phyloP scores from a whole-genome alignment of 2,888 invertebrate species.

The Ariolimax columbianus region DNA sequence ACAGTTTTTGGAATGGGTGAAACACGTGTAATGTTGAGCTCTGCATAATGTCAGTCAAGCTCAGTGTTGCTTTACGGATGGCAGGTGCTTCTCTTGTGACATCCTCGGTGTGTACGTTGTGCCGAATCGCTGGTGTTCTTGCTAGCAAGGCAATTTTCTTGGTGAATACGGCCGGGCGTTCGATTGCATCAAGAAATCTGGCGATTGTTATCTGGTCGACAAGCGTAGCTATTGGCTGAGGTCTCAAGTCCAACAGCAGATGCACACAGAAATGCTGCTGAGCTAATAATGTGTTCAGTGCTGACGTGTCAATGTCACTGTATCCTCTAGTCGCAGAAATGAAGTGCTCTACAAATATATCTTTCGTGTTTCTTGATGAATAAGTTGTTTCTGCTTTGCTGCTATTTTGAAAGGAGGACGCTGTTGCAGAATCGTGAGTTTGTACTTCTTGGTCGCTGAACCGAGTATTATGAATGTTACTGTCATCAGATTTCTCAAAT shows the following conservation, averaged over 20 bases:
- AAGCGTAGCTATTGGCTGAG: neutral
- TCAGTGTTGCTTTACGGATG: neutral
- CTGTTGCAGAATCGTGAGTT: neutral
- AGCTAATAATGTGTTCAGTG: neutral
- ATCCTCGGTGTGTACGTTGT: slow-evolving; percentile 19
- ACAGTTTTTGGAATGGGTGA: no score
- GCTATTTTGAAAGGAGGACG: no score
- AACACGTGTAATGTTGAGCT: neutral
- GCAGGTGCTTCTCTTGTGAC: slow-evolving; percentile 5
- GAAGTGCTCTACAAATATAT: neutral
- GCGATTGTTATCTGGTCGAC: neutral
- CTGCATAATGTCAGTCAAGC: neutral
- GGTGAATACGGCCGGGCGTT: slow-evolving; percentile 36
- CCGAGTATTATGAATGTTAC: no score
- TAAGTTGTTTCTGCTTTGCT: neutral
- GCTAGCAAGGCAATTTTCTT: slow-evolving; percentile 37
- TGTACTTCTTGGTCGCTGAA: neutral
- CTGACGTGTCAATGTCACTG: neutral
- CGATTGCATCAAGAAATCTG: neutral
- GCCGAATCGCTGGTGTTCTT: slow-evolving; percentile 8
- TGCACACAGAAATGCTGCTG: slow-evolving; percentile 37
- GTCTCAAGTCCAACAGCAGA: neutral
- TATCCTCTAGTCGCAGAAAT: slow-evolving; percentile 33
- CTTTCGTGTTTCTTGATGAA: neutral
- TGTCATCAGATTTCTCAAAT: neutral